Evolutionary conservation across 2,797 vertebrate genomes (phyloP), one percentile per base, ranked within the genome.

Genomic region (Xyrichtys novacula): DNA sequence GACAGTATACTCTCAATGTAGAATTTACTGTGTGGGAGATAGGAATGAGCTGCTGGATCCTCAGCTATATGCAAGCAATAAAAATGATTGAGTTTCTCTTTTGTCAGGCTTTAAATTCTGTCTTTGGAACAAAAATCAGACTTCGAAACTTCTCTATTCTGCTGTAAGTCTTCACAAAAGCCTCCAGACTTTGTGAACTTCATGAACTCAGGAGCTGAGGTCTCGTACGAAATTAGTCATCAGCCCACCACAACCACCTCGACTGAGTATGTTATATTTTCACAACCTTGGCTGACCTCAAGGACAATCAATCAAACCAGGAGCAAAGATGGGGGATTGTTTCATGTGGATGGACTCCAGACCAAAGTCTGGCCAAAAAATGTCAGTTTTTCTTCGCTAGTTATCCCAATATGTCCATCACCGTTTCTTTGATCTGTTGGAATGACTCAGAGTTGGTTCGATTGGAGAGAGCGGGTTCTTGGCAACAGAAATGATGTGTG

Each of bases 281-380:
- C 63, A 77, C 74, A 89, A 83, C 80, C 80, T 56, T 54, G 47
- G 39, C 74, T 67, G 78, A 90, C 78, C 85, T 81, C 71, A 34
- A 49, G 59, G 77, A 75, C 65, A 71, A 90, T 88, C 83, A 79
- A 79, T 89, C 87, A 89, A 78, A 85, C 64, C 66, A 54, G 74
- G 64, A 88, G 79, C 86, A 36, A 65, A 62, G 79, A 76, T 75
- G 73, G 40, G 42, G 72, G 75, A 80, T 76, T 87, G 79, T 88
- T 88, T 87, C 82, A 89, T 73, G 76, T 89, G 86, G 88, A 90
- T 61, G 68, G 47, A 76, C 78, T 90, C 84, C 87, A 91, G 86
- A 71, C 65, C 55, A 43, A 52, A 40, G 85, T 86, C 86, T 75
- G 66, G 83, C 80, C 84, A 81, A 85, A 81, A n/a, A 53, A 64